These are phyloP conservation scores for Hippoglossus stenolepis DNA, from an alignment of 2,113 vertebrate species.

Conservation along the genomic window DNA sequence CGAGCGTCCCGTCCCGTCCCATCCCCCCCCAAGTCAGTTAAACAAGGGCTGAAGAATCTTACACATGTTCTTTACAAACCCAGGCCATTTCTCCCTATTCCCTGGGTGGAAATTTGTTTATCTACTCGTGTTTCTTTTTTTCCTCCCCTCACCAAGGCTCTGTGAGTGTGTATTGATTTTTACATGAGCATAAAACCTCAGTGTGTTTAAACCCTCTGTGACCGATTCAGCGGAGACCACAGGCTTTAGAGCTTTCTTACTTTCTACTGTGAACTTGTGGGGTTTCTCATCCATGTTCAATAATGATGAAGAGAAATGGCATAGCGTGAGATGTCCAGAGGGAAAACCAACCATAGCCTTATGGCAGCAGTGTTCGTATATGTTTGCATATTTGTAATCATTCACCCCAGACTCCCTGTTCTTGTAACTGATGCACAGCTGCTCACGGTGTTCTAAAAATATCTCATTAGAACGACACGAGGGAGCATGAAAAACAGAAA, in stretches of 20 bases:
- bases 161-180: neutral
- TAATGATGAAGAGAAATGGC: neutral
- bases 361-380: neutral
- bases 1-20: neutral
- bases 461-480: conserved; percentile 43
- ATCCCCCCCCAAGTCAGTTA: no score
- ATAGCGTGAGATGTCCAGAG: neutral
- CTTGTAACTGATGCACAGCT: conserved; percentile 51
- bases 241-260: neutral
- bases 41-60: no score
- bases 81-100: no score
- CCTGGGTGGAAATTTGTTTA: neutral
- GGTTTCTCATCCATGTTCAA: neutral
- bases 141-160: neutral
- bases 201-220: conserved; percentile 4
- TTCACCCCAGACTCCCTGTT: conserved; percentile 24
- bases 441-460: conserved; percentile 67
- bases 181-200: neutral
- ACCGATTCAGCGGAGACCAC: conserved; percentile 1
- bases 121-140: neutral
- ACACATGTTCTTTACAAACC: no score
- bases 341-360: neutral
- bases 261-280: neutral
- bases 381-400: conserved; percentile 22
- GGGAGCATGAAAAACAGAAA: conserved; percentile 58